Evolutionary conservation across 2,113 vertebrate species (phyloP).

Genomic region (Aythya baeri): DNA sequence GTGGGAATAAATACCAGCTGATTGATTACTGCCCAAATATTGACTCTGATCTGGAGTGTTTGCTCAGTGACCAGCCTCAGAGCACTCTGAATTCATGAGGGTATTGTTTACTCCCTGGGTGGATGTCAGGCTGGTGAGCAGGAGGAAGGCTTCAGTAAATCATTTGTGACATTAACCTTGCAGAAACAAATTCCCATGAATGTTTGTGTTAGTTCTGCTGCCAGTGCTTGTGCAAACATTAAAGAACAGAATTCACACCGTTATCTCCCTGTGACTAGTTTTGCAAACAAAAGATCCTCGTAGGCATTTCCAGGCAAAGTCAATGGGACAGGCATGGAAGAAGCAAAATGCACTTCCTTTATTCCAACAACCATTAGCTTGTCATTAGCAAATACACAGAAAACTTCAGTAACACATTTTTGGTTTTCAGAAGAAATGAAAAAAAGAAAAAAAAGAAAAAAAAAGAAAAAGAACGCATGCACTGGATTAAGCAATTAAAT

Average conservation of each 20-base stretch:
- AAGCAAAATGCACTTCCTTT: background rate
- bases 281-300: background rate
- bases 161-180: constrained; percentile 45
- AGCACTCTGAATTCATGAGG: background rate
- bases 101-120: background rate
- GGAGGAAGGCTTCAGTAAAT: constrained; percentile 49
- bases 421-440: background rate
- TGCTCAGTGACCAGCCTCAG: background rate
- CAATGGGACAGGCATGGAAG: background rate
- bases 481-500: background rate
- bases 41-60: constrained; percentile 32
- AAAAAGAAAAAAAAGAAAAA: too few relatives aligned
- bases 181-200: constrained; percentile 29
- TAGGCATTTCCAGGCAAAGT: background rate
- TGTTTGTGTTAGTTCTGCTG: background rate
- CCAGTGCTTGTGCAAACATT: constrained; percentile 29
- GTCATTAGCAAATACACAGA: background rate
- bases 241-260: background rate
- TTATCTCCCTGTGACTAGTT: background rate
- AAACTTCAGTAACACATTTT: background rate
- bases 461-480: background rate
- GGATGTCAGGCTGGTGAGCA: background rate
- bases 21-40: constrained; percentile 22
- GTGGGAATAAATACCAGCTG: background rate
- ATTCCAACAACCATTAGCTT: background rate